Percentiles rank a stretch among this genome's conserved stretches.
phyloP scores from a whole-genome alignment of 2,888 invertebrate species.

The Drosophila testacea region DNA sequence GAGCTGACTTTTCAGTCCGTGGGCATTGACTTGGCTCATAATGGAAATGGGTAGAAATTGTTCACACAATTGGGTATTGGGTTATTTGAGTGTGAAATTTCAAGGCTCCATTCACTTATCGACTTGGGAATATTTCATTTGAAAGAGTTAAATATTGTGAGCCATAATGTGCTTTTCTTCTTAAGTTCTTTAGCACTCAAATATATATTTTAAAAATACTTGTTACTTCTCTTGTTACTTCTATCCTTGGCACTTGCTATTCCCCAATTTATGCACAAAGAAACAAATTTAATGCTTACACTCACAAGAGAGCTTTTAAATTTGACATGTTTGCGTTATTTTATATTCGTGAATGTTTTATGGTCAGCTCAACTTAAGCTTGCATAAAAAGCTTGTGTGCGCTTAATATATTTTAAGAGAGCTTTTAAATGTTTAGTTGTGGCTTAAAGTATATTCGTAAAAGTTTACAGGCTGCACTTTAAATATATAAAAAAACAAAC shows the following conservation, averaged over 20 bases:
- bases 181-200: neutral
- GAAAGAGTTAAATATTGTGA: constrained; percentile 9
- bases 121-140: constrained; percentile 8
- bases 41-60: constrained; percentile 14
- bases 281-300: neutral
- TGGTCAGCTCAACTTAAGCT: neutral
- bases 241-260: neutral
- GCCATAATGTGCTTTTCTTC: neutral
- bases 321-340: neutral
- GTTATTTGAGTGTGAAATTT: constrained; percentile 18
- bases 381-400: neutral
- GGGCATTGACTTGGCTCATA: constrained; percentile 22
- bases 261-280: neutral
- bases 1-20: constrained; percentile 19
- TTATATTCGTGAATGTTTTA: constrained; percentile 1
- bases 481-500: neutral
- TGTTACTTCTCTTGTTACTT: neutral
- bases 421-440: neutral
- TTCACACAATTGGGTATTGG: constrained; percentile 4
- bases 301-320: neutral
- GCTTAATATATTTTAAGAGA: neutral
- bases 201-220: constrained; percentile 2
- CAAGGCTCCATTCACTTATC: constrained; percentile 12
- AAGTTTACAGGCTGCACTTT: neutral
- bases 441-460: neutral